Evolutionary conservation across 2,797 vertebrate species (phyloP).

Genomic region (Enteromius viviparus): DNA sequence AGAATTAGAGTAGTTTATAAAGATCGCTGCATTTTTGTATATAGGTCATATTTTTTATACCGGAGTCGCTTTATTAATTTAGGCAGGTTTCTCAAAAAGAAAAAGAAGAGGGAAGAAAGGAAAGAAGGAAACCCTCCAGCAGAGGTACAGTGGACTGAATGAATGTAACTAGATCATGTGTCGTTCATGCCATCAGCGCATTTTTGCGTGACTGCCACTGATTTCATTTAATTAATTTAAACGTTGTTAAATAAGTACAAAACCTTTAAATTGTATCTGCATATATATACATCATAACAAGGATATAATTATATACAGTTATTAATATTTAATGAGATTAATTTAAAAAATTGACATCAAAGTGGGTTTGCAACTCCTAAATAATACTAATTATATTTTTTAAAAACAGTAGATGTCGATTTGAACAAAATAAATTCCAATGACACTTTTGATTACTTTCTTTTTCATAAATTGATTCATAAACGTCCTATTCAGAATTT

Average conservation of each 20-base stretch:
- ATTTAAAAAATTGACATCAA: background rate
- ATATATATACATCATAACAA: too few relatives aligned
- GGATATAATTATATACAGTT: background rate
- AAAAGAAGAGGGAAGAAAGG: background rate
- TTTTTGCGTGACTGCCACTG: background rate
- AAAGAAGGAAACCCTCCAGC: conserved; percentile 9
- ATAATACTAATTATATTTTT: background rate
- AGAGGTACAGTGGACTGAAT: conserved; percentile 43
- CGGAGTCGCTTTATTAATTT: background rate
- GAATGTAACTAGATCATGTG: background rate
- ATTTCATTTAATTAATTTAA: background rate
- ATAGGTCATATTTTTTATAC: background rate
- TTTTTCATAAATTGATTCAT: background rate
- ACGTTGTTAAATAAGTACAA: background rate
- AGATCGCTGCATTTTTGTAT: background rate
- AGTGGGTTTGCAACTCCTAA: background rate
- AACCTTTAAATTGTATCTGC: background rate
- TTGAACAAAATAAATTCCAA: background rate
- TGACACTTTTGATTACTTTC: background rate
- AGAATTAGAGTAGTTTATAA: conserved; percentile 1
- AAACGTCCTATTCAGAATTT: background rate
- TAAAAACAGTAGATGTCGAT: background rate
- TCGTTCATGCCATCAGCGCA: background rate
- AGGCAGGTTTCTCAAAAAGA: background rate
- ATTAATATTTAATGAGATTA: background rate